Conservation (phyloP, 1,140 invertebrate genomes). For the Eriocheir sinensis region DNA sequence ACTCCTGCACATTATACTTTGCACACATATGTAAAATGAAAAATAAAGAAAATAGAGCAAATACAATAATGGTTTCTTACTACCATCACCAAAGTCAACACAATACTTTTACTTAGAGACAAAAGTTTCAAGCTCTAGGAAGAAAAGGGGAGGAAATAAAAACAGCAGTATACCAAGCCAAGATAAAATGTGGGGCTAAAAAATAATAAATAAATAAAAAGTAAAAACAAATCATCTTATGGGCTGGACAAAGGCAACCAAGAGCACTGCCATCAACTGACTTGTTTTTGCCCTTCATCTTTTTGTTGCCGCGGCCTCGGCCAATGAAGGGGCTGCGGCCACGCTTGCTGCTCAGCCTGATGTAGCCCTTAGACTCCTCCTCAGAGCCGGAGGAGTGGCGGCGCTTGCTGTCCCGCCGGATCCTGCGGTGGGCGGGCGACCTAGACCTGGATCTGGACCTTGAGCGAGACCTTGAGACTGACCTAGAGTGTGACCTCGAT, state of each 20-base stretch:
- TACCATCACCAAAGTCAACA: no score
- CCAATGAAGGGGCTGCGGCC: slow-evolving; percentile 61
- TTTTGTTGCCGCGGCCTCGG: slow-evolving; percentile 69
- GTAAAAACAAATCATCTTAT: no score
- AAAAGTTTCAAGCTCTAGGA: no score
- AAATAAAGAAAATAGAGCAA: no score
- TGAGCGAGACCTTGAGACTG: slow-evolving; percentile 77
- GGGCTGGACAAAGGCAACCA: not conserved
- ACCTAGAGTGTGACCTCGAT: slow-evolving; percentile 80
- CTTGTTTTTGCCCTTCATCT: slow-evolving; percentile 72
- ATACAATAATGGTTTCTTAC: no score
- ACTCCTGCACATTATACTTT: no score
- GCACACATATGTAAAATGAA: no score
- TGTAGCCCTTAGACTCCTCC: slow-evolving; percentile 80
- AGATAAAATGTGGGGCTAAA: no score
- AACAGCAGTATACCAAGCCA: no score
- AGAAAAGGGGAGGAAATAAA: no score
- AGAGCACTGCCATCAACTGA: slow-evolving; percentile 16
- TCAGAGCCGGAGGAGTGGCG: slow-evolving; percentile 79
- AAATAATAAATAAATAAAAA: no score
- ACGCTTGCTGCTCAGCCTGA: slow-evolving; percentile 79
- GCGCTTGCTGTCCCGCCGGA: slow-evolving; percentile 70
- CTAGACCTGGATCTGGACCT: slow-evolving; percentile 59
- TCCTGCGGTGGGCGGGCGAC: slow-evolving; percentile 79
- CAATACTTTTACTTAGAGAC: no score